Evolutionary conservation across 1,140 invertebrate species (phyloP).

Genomic region (Camponotus pennsylvanicus): DNA sequence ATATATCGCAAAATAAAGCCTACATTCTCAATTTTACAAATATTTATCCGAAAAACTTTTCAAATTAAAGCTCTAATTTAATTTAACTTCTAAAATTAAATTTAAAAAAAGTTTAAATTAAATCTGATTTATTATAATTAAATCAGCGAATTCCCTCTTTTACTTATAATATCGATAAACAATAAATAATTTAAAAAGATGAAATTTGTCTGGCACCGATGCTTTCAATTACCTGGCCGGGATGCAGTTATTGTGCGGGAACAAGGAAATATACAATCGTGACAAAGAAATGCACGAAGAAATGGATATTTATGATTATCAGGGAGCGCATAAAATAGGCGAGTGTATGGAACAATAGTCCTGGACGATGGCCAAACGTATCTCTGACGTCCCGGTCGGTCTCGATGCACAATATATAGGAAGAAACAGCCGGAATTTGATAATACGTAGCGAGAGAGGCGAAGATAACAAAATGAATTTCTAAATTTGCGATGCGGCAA

Average conservation of each 20-base stretch:
- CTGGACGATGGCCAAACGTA: slow-evolving; percentile 40
- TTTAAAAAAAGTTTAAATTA: too few species aligned
- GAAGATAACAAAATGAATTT: slow-evolving; percentile 74
- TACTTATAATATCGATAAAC: background rate
- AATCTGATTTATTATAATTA: background rate
- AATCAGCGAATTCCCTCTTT: background rate
- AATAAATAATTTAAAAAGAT: background rate
- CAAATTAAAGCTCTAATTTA: too few species aligned
- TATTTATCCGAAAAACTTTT: background rate
- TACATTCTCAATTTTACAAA: background rate
- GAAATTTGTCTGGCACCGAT: background rate
- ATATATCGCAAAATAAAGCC: background rate
- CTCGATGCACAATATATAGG: slow-evolving; percentile 4
- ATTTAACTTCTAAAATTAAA: background rate
- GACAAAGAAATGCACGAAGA: slow-evolving; percentile 32
- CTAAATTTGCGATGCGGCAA: slow-evolving; percentile 69
- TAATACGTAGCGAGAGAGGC: slow-evolving; percentile 31
- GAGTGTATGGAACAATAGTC: slow-evolving; percentile 55
- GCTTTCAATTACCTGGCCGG: slow-evolving; percentile 19
- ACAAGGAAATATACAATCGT: slow-evolving; percentile 43
- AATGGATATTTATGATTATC: slow-evolving; percentile 60
- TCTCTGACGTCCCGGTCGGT: background rate
- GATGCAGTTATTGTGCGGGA: slow-evolving; percentile 21
- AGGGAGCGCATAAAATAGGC: slow-evolving; percentile 47
- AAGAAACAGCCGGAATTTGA: slow-evolving; percentile 62